Percentiles rank a stretch among this genome's conserved stretches.
Conservation (phyloP, 2,888 invertebrate genomes). For the Athripsodes cinereus region DNA sequence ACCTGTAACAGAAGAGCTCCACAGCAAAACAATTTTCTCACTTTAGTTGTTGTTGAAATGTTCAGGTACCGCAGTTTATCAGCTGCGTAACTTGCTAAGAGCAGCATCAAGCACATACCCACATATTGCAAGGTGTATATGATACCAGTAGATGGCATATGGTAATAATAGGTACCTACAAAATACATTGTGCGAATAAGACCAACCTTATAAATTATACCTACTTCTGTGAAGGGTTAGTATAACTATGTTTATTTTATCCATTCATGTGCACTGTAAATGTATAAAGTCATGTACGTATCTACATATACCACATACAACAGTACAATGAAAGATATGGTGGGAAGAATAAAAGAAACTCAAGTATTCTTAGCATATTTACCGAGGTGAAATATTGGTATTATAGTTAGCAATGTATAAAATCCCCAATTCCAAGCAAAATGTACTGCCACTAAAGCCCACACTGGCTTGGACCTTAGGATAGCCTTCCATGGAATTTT, state of each 20-base stretch:
- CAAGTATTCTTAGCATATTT: too few relatives aligned
- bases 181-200: too few relatives aligned
- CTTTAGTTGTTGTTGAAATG: slow-evolving; percentile 66
- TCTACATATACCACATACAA: too few relatives aligned
- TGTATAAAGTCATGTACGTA: too few relatives aligned
- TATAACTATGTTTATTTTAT: too few relatives aligned
- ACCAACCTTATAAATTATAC: too few relatives aligned
- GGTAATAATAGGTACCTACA: too few relatives aligned
- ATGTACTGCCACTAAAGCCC: slow-evolving; percentile 78
- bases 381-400: slow-evolving; percentile 82
- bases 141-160: slow-evolving; percentile 73
- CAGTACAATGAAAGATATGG: too few relatives aligned
- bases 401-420: slow-evolving; percentile 75
- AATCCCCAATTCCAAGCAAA: slow-evolving; percentile 90
- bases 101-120: slow-evolving; percentile 77
- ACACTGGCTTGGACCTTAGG: slow-evolving; percentile 69
- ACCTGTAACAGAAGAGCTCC: slow-evolving; percentile 47
- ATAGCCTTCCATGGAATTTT: slow-evolving; percentile 73
- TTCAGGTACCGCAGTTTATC: slow-evolving; percentile 66
- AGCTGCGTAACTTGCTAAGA: slow-evolving; percentile 75
- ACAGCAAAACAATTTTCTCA: slow-evolving; percentile 51
- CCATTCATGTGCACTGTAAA: too few relatives aligned
- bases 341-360: too few relatives aligned
- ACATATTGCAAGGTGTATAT: slow-evolving; percentile 83
- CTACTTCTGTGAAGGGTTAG: too few relatives aligned